Evolutionary conservation across 2,113 vertebrate genomes (phyloP).

Genomic region (Platysternon megacephalum): DNA sequence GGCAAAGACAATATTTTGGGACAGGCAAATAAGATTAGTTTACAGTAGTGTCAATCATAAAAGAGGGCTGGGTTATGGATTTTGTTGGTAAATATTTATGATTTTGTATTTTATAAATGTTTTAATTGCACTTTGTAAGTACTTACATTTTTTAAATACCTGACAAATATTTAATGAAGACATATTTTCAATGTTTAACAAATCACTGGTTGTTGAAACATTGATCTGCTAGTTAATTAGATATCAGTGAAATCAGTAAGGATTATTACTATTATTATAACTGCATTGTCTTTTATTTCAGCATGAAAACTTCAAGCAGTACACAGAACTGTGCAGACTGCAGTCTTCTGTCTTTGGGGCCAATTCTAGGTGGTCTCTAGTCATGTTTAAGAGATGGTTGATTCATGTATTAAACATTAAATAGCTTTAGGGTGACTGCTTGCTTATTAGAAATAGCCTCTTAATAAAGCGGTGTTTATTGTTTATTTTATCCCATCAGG

Average conservation of each 20-base stretch:
- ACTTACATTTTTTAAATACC: neutral
- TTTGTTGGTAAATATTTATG: neutral
- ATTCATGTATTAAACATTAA: neutral
- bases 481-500: neutral
- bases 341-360: neutral
- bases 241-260: neutral
- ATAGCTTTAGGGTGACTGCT: neutral
- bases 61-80: neutral
- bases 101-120: conserved; percentile 9
- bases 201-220: neutral
- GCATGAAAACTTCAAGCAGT: neutral
- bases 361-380: neutral
- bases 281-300: neutral
- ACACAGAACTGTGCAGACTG: accelerated
- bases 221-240: neutral
- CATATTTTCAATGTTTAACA: too few relatives aligned
- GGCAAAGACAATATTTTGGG: neutral
- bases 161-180: neutral
- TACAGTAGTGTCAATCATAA: neutral
- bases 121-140: neutral
- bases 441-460: neutral
- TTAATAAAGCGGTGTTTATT: neutral
- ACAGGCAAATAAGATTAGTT: neutral
- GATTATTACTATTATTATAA: neutral
- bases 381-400: neutral